Percentiles rank a stretch among this genome's conserved stretches.
Evolutionary conservation across 2,797 vertebrate species (phyloP).

Genomic region (Cichlasoma orientale): DNA sequence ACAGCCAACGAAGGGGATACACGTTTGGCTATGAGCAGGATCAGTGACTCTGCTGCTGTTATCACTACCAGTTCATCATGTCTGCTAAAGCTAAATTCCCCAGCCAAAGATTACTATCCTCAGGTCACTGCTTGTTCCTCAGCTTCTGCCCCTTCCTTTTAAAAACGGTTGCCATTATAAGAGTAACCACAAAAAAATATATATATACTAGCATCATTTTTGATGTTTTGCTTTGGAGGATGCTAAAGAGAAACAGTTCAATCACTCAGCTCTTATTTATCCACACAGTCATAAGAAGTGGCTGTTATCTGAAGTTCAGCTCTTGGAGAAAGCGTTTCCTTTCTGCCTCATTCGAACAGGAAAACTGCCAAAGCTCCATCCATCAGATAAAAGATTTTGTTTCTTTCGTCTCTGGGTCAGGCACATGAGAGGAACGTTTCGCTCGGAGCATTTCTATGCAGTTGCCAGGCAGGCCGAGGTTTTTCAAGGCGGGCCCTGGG

Average conservation of each 20-base stretch:
- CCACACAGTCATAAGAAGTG: conserved; percentile 35
- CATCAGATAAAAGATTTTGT: conserved; percentile 72
- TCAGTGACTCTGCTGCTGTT: conserved; percentile 61
- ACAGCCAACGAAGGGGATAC: conserved; percentile 43
- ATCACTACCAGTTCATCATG: conserved; percentile 50
- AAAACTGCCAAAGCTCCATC: conserved; percentile 56
- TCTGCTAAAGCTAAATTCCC: conserved; percentile 64
- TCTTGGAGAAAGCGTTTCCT: conserved; percentile 40
- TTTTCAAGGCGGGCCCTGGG: conserved; percentile 73
- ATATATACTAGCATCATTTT: neutral
- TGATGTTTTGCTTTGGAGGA: neutral
- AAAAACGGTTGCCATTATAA: neutral
- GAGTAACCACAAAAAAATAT: neutral
- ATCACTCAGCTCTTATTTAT: conserved; percentile 36
- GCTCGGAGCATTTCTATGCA: conserved; percentile 49
- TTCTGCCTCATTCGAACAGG: conserved; percentile 55
- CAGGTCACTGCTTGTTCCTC: conserved; percentile 41
- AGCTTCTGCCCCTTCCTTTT: conserved; percentile 19
- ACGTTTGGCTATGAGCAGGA: conserved; percentile 59
- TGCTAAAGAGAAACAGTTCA: conserved; percentile 5
- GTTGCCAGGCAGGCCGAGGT: conserved; percentile 62
- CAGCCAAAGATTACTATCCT: conserved; percentile 42
- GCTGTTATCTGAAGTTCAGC: conserved; percentile 32
- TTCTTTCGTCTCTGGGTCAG: conserved; percentile 48
- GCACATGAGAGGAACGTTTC: conserved; percentile 56